Evolutionary conservation across 1,140 invertebrate species (phyloP), one percentile per base, ranked within the genome.

Genomic region (Drosophila arawakana): DNA sequence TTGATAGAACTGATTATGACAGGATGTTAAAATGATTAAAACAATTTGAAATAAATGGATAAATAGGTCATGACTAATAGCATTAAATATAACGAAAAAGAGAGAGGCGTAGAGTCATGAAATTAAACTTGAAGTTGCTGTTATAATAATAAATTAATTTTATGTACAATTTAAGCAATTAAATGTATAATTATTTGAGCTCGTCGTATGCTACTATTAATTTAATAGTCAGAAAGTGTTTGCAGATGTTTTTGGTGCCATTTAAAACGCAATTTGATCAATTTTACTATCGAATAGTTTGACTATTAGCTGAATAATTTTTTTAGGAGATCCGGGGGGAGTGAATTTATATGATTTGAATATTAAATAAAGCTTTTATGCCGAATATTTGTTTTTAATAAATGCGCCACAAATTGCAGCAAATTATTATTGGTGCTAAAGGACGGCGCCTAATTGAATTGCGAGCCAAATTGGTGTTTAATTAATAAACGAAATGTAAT

Each of bases 401-500:
- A 78, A 63, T 72, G 61, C 34, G 15, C 39, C 58, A 21, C 47
- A 69, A 63, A 61, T 54, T 57, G 57, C 58, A 62, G 21, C 68
- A 43, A 61, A 74, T 70, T 54, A 54, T 35, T 57, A 37, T 21
- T 43, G 37, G 47, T 9, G n/a, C 39, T 35, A 25, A 21, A 35
- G 54, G 1, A 52, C 13, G 10, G 41, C 57, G 69, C 52, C 21
- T 89, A 88, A 88, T 88, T 88, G 55, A 89, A 84, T 88, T 81
- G 69, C 65, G 52, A 73, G 39, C 58, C 59, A 71, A 88, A 83
- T 88, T 89, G 80, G 73, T 72, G 76, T 78, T 86, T 88, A 88
- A 88, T 88, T 88, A 89, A 88, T 89, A 88, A 83, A 83, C 68
- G 73, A 81, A 89, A 89, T 88, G 74, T 75, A 78, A 89, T 88